A percentile compares a stretch with the other conserved stretches of the same genome.
These are phyloP conservation scores for Octopus bimaculoides DNA, from an alignment of 1,140 invertebrate genomes.

Conservation along the genomic window DNA sequence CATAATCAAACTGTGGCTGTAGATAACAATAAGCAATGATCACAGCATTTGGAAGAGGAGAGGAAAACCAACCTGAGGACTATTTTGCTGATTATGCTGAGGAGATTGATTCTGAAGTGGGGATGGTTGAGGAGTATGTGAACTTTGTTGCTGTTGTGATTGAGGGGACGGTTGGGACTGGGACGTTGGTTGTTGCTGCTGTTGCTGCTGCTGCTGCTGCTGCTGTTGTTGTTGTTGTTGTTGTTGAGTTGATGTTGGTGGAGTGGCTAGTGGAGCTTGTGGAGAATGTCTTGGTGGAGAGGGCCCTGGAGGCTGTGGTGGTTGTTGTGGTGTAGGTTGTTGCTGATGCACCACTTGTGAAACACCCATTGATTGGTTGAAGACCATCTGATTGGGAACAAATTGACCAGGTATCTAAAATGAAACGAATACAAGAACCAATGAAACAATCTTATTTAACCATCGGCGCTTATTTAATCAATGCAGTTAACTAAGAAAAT, in stretches of 20 bases:
- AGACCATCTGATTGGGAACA: constrained; percentile 2
- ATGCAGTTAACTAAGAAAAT: too few relatives aligned
- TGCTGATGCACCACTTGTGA: not conserved
- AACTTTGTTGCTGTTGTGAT: constrained; percentile 16
- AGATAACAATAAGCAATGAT: too few relatives aligned
- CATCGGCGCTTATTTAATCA: too few relatives aligned
- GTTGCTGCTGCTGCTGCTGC: constrained; percentile 21
- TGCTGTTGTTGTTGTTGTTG: constrained; percentile 4
- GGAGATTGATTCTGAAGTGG: constrained; percentile 12
- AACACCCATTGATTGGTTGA: not conserved
- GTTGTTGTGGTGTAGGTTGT: not conserved
- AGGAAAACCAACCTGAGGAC: constrained; percentile 5
- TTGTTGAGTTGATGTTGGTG: constrained; percentile 22
- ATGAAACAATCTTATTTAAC: too few relatives aligned
- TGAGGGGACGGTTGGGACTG: constrained; percentile 18
- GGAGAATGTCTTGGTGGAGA: not conserved
- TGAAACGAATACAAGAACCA: too few relatives aligned
- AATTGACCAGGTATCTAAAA: not conserved
- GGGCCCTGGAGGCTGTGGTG: not conserved
- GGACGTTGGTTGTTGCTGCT: constrained; percentile 8
- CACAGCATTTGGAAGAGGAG: not conserved
- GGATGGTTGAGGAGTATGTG: constrained; percentile 18
- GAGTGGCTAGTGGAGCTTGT: constrained; percentile 18
- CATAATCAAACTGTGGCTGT: too few relatives aligned
- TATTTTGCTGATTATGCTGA: constrained; percentile 13